A percentile compares a stretch with the other conserved stretches of the same genome.
Evolutionary conservation across 2,797 vertebrate genomes (phyloP).

Genomic region (Cynodonichthys magdalenae): DNA sequence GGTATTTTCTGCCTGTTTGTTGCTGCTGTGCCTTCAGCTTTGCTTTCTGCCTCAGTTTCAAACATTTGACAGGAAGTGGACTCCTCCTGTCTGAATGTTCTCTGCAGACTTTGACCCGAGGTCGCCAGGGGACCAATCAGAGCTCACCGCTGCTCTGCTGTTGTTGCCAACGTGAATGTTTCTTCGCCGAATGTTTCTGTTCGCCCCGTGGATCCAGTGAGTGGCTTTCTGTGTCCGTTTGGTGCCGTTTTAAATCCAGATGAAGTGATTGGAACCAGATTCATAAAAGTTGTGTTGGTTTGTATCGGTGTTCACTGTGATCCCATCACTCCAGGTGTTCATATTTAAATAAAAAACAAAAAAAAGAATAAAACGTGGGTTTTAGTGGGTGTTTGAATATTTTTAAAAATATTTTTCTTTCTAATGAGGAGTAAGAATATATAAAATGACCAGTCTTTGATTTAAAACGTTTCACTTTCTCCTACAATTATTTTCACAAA

Average conservation of each 20-base stretch:
- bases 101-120: too few species aligned
- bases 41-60: not conserved
- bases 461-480: too few species aligned
- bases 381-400: too few species aligned
- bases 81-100: constrained; percentile 10
- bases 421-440: too few species aligned
- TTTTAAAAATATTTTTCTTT: too few species aligned
- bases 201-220: constrained; percentile 31
- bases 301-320: constrained; percentile 80
- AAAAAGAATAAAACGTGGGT: too few species aligned
- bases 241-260: constrained; percentile 60
- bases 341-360: constrained; percentile 12
- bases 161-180: constrained; percentile 73
- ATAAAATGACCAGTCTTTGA: too few species aligned
- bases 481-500: too few species aligned
- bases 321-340: constrained; percentile 45
- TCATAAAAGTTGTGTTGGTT: constrained; percentile 44
- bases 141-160: constrained; percentile 18
- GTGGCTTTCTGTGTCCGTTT: constrained; percentile 33
- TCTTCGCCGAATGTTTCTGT: constrained; percentile 52
- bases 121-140: constrained; percentile 38
- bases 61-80: constrained; percentile 10
- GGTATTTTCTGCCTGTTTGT: not conserved
- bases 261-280: constrained; percentile 28
- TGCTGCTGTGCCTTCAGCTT: constrained; percentile 46